Evolutionary conservation across 2,113 vertebrate genomes (phyloP).

Genomic region (Etia nguti): DNA sequence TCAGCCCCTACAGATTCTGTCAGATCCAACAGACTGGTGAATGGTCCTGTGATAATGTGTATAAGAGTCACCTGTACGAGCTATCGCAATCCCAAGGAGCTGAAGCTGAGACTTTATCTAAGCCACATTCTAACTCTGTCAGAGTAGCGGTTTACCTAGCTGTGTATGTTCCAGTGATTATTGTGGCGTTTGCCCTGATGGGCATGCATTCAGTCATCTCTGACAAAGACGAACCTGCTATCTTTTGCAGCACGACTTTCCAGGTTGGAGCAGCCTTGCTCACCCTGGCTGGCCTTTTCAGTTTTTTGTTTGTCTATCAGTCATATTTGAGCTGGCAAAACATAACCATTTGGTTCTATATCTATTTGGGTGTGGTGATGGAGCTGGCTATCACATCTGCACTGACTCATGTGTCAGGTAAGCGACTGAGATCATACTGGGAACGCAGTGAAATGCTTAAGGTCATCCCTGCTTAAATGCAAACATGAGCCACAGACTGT

Average conservation of each 20-base stretch:
- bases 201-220: neutral
- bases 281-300: neutral
- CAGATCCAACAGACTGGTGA: neutral
- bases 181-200: conserved; percentile 35
- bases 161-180: conserved; percentile 1
- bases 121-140: neutral
- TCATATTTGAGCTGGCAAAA: neutral
- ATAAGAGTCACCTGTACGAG: neutral
- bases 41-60: neutral
- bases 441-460: neutral
- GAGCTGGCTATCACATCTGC: neutral
- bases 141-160: neutral
- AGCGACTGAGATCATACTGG: neutral
- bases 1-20: conserved; percentile 2
- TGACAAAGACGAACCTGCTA: neutral
- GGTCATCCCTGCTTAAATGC: neutral
- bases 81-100: neutral
- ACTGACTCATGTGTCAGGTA: neutral
- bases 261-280: conserved; percentile 5
- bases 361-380: neutral
- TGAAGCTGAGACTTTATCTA: neutral
- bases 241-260: neutral
- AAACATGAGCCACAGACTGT: neutral
- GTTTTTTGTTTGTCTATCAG: neutral
- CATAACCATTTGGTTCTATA: neutral